Evolutionary conservation across 2,797 vertebrate genomes (phyloP).

Genomic region (Luscinia luscinia): DNA sequence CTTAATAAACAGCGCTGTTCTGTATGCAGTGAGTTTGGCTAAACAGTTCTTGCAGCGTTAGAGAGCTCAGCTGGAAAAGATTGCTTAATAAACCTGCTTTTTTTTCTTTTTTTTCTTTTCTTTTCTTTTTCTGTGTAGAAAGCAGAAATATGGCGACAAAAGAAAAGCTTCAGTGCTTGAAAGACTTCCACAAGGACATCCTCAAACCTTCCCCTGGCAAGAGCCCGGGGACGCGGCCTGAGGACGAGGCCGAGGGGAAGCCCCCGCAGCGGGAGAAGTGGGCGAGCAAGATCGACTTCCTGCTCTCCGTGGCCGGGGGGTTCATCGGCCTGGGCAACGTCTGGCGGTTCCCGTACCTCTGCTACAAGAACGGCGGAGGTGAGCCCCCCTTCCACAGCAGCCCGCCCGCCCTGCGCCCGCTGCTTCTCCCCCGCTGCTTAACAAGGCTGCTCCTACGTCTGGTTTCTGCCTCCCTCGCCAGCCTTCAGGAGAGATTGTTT

Average conservation of each 20-base stretch:
- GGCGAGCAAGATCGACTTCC: constrained; percentile 98
- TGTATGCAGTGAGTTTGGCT: not conserved
- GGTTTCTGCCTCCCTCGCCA: not conserved
- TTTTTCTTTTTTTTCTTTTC: not conserved
- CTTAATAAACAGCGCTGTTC: not conserved
- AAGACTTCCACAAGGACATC: constrained; percentile 99
- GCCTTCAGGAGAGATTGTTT: not conserved
- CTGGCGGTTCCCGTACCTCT: constrained; percentile 99
- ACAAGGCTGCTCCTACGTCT: not conserved
- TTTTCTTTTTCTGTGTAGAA: constrained; percentile 28
- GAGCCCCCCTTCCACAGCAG: not conserved
- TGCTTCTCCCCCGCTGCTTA: not conserved
- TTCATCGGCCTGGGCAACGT: constrained; percentile 98
- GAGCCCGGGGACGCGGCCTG: constrained; percentile 93
- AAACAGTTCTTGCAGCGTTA: not conserved
- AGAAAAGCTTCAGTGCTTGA: constrained; percentile 96
- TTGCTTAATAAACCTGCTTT: not conserved
- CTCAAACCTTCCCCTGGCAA: constrained; percentile 97
- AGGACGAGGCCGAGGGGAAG: constrained; percentile 96
- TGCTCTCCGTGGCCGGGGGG: constrained; percentile 96
- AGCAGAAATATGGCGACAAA: constrained; percentile 91
- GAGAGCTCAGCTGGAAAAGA: not conserved
- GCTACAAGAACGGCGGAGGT: constrained; percentile 99
- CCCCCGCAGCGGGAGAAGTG: constrained; percentile 96
- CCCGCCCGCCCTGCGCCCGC: rapidly evolving